phyloP scores from a whole-genome alignment of 2,113 vertebrate species.

The Tauraco erythrolophus region DNA sequence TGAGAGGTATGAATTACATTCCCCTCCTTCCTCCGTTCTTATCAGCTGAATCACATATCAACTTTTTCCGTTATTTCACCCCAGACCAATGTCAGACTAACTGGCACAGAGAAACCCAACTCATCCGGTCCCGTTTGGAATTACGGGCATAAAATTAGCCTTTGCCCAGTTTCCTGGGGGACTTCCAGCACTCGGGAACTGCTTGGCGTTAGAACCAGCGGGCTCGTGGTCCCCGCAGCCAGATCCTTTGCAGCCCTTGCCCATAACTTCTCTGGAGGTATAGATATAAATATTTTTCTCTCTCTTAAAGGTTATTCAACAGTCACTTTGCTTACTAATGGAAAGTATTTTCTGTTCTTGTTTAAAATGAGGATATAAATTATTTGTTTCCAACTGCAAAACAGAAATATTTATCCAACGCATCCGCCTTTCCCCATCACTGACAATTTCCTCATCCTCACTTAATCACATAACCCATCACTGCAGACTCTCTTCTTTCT shows the following conservation, averaged over 20 bases:
- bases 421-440: not conserved
- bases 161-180: not conserved
- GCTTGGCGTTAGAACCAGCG: fast-evolving
- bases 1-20: not conserved
- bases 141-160: not conserved
- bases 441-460: not conserved
- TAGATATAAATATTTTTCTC: not conserved
- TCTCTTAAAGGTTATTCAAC: not conserved
- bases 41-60: not conserved
- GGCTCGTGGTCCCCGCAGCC: not conserved
- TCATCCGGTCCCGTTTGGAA: not conserved
- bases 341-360: not conserved
- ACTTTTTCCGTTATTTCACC: conserved; percentile 8
- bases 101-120: not conserved
- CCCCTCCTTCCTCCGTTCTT: not conserved
- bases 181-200: not conserved
- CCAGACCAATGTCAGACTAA: not conserved
- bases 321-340: not conserved
- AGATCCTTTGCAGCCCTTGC: not conserved
- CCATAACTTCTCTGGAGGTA: not conserved
- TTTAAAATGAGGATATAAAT: not conserved
- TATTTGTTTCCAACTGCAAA: not conserved
- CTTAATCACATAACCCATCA: not conserved
- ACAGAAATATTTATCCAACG: not conserved
- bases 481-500: not conserved